phyloP scores from a whole-genome alignment of 2,113 vertebrate species.

The Apaloderma vittatum region DNA sequence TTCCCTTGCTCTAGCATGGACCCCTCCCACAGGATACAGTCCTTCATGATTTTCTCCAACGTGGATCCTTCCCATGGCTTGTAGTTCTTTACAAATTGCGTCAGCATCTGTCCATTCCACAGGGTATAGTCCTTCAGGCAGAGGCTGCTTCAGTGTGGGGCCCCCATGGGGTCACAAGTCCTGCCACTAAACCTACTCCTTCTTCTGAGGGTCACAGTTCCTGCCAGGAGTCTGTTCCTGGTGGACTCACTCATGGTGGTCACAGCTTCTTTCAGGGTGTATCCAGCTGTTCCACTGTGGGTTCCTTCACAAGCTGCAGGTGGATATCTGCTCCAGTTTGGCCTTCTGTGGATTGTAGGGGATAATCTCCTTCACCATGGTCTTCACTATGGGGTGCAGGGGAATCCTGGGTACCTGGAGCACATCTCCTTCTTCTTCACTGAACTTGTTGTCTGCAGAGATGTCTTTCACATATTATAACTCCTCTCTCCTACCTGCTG shows the following conservation, averaged over 20 bases:
- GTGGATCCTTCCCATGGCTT: neutral
- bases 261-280: neutral
- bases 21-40: neutral
- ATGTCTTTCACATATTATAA: neutral
- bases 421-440: neutral
- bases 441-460: neutral
- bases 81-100: neutral
- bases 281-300: rapidly evolving
- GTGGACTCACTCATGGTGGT: too few species aligned
- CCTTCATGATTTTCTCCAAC: neutral
- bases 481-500: neutral
- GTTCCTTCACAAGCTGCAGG: too few species aligned
- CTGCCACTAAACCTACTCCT: neutral
- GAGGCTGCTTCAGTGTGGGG: neutral
- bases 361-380: neutral
- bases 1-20: neutral
- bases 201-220: rapidly evolving
- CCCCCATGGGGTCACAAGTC: neutral
- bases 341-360: neutral
- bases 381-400: neutral
- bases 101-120: neutral
- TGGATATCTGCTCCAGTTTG: neutral
- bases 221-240: neutral
- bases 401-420: neutral
- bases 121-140: neutral